phyloP scores from a whole-genome alignment of 2,888 invertebrate genomes.

The Steinernema carpocapsae region DNA sequence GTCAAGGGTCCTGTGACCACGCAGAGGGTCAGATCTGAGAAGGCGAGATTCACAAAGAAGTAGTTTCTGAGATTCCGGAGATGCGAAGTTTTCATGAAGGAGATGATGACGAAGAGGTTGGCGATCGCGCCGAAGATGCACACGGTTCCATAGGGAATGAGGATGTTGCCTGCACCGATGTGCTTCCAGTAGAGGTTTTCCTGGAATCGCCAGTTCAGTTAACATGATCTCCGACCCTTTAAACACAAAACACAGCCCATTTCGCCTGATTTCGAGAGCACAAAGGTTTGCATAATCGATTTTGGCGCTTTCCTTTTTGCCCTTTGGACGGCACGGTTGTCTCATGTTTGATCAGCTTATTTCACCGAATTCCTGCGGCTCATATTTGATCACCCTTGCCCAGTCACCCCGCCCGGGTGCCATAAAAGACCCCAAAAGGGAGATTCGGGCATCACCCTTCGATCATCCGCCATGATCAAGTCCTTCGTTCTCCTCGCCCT shows the following conservation, averaged over 20 bases:
- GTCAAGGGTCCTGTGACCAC: slow-evolving; percentile 65
- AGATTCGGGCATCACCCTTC: too few species aligned
- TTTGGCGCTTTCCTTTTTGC: not conserved
- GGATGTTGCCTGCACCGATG: slow-evolving; percentile 54
- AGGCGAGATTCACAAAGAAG: slow-evolving; percentile 67
- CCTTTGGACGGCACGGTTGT: not conserved
- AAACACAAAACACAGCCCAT: not conserved
- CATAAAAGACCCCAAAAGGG: not conserved
- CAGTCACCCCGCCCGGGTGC: not conserved
- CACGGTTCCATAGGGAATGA: slow-evolving; percentile 61
- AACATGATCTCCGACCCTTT: too few species aligned
- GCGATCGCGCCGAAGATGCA: slow-evolving; percentile 65
- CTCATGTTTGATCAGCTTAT: not conserved
- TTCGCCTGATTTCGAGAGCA: too few species aligned
- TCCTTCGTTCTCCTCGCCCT: slow-evolving; percentile 3
- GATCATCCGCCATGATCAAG: not conserved
- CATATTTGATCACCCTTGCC: slow-evolving; percentile 13
- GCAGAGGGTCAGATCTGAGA: slow-evolving; percentile 65
- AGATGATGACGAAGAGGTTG: slow-evolving; percentile 61
- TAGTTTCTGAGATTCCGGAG: slow-evolving; percentile 65
- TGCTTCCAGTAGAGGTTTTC: slow-evolving; percentile 63
- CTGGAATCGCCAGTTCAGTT: slow-evolving; percentile 54
- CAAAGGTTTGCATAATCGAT: not conserved
- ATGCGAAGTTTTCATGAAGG: slow-evolving; percentile 57
- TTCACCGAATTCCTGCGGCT: not conserved